Conservation (phyloP, 2,888 invertebrate genomes). For the Hyppa rectilinea region DNA sequence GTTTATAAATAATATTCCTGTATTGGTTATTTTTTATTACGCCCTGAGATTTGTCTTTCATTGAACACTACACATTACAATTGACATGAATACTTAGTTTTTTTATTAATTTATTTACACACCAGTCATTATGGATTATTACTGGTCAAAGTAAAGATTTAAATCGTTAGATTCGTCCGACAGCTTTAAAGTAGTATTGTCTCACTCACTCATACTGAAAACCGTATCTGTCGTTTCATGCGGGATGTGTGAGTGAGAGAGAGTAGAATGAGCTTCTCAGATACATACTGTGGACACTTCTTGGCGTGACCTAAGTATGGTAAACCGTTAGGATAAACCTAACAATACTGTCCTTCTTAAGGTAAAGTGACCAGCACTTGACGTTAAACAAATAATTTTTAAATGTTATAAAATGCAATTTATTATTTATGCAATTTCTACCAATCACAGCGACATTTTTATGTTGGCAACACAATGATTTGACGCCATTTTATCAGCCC, state of each 20-base stretch:
- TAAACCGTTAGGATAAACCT: too few relatives aligned
- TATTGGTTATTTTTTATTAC: constrained; percentile 28
- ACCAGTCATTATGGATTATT: not conserved
- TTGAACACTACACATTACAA: constrained; percentile 46
- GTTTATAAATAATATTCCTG: constrained; percentile 27
- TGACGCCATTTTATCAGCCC: too few relatives aligned
- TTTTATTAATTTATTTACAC: constrained; percentile 29
- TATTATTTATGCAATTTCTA: too few relatives aligned
- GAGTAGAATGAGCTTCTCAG: too few relatives aligned
- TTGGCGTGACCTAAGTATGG: not conserved
- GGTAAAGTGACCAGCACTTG: constrained; percentile 47
- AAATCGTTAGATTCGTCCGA: not conserved
- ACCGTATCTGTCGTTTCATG: not conserved
- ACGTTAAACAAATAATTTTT: constrained; percentile 27
- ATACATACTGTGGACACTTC: not conserved
- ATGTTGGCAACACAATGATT: too few relatives aligned
- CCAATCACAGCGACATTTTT: too few relatives aligned
- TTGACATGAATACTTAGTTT: constrained; percentile 53
- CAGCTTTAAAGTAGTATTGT: not conserved
- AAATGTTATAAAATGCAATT: not conserved
- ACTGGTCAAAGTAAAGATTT: constrained; percentile 7
- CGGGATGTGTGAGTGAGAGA: not conserved
- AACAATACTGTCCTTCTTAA: constrained; percentile 6
- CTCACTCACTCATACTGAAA: not conserved
- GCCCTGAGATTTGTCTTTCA: constrained; percentile 44